Base-by-base conservation (phyloP, 2,888 invertebrate species). In the Chrysopilus asiliformis region DNA sequence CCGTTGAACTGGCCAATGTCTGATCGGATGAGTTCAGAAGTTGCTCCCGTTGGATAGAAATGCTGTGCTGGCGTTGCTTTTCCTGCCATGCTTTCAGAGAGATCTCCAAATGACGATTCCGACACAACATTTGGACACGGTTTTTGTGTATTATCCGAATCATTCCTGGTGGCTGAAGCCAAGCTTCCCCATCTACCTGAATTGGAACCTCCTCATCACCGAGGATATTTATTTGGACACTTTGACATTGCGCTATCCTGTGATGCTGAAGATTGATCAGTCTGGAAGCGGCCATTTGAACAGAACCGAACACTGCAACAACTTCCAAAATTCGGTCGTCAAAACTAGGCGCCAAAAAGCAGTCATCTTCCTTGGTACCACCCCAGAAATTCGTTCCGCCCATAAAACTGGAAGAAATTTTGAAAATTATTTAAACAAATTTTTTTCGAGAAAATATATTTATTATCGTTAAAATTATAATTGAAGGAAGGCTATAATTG, bases 331-430 rank as follows among this genome's bases (percentile, higher is more conserved):
- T 82, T 39, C 87, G 79, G 64, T 97, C 97, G 61, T 97, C 97
- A 55, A 95, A 93, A 10, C 89, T 86, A 3, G 94, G 94, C 1
- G 90, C 81, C 12, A 90, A 66, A 55, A 95, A 97, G 34, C 86
- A 72, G 53, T 91, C 91, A 49, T 89, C 90, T 49, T 84, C 87
- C 54, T 90, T 83, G 3, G 79, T 80, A 4, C 87, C 87, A 34
- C 95, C 95, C 97, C 97, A 97, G 62, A 97, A 97, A 64, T 95
- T 95, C 19, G 93, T 91, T 30, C 97, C 97, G 4, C 95, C 95
- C 83, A 94, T 93, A 62, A 95, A 95, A 52, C 93, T 93, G 43
- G 55, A 67, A 53, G 12, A 5, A 42, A 39, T 33, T 43, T 33
- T 38, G 33, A 22, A 14, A 25, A 25, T n/a, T 25, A 24, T 2